These are phyloP conservation scores for Menura novaehollandiae DNA, from an alignment of 2,113 vertebrate species.

Conservation along the genomic window DNA sequence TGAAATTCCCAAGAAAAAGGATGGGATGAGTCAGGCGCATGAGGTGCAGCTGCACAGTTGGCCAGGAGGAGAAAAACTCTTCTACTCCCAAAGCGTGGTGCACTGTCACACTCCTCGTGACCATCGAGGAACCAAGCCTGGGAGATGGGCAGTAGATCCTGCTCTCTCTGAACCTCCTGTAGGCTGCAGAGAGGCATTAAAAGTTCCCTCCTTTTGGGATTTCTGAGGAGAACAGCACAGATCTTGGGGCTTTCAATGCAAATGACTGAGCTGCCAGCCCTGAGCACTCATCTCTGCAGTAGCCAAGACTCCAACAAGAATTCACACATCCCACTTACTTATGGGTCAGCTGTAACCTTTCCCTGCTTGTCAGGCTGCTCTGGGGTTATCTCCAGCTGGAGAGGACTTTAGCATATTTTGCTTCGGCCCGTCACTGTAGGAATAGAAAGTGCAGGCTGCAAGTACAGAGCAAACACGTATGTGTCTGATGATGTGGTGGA, in stretches of 20 bases:
- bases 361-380: background rate
- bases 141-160: background rate
- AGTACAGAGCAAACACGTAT: background rate
- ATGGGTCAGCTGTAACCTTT: background rate
- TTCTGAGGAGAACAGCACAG: background rate
- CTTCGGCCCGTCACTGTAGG: background rate
- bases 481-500: background rate
- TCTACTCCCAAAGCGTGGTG: background rate
- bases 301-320: background rate
- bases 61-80: background rate
- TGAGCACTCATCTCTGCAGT: accelerated
- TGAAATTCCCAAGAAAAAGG: background rate
- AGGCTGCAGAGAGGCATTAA: background rate
- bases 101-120: accelerated
- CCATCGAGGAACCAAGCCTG: accelerated
- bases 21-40: background rate
- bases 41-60: background rate
- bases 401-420: background rate
- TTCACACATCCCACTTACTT: background rate
- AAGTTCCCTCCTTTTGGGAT: background rate
- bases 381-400: background rate
- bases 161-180: background rate
- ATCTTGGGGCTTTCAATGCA: background rate
- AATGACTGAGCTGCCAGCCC: background rate
- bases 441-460: background rate